Percentiles rank a stretch among this genome's conserved stretches.
Conservation (phyloP, 2,113 vertebrate species). For the Tursiops truncatus region DNA sequence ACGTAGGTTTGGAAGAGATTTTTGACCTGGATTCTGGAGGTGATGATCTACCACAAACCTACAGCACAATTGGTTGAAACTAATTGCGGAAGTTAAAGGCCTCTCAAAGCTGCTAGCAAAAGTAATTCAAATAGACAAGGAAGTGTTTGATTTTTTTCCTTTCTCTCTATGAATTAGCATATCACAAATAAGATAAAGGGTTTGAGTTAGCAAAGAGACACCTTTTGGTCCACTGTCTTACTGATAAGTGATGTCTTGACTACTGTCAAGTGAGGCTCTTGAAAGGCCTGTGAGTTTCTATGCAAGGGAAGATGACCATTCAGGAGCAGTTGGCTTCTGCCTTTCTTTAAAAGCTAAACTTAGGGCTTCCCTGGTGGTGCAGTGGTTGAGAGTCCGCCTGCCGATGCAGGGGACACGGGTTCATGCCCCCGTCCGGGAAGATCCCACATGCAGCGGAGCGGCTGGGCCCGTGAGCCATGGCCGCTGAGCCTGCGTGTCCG, state of each 20-base stretch:
- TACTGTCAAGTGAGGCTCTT: not conserved
- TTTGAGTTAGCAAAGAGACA: not conserved
- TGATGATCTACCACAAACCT: not conserved
- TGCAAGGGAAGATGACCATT: not conserved
- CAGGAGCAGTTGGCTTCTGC: not conserved
- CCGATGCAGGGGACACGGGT: too few relatives aligned
- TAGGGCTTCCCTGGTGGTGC: not conserved
- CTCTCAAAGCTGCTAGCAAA: not conserved
- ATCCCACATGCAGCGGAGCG: too few relatives aligned
- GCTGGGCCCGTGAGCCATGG: too few relatives aligned
- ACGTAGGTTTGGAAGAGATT: not conserved
- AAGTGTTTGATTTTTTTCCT: not conserved
- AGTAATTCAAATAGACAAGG: not conserved
- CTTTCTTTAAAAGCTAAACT: not conserved
- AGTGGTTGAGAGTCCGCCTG: too few relatives aligned
- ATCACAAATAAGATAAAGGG: conserved; percentile 22
- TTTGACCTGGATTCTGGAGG: not conserved
- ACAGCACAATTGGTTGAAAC: not conserved
- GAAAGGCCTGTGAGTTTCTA: not conserved
- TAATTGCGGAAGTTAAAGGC: not conserved
- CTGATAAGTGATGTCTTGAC: not conserved
- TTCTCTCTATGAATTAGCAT: not conserved
- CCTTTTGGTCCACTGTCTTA: not conserved
- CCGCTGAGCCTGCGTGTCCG: too few relatives aligned
- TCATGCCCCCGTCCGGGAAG: too few relatives aligned